Conservation (phyloP, 2,797 vertebrate genomes). For the Apogon talboti region DNA sequence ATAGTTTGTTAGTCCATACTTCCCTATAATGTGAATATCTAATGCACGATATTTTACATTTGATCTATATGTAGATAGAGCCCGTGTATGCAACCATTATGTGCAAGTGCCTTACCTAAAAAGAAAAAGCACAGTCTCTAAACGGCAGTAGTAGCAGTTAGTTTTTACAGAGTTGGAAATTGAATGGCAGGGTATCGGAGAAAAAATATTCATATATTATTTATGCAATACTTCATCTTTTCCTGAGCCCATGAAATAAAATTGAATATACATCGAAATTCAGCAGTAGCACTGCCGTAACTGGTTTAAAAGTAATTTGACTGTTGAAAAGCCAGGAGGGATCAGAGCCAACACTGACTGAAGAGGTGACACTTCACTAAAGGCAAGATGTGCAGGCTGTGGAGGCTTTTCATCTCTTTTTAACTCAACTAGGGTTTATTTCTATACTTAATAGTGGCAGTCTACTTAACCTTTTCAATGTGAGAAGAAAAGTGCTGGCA, state of each 20-base stretch:
- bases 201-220: too few species aligned
- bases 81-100: too few species aligned
- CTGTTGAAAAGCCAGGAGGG: slow-evolving; percentile 4
- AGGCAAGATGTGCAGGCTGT: not conserved
- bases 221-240: too few species aligned
- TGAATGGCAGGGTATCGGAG: too few species aligned
- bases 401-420: slow-evolving; percentile 11
- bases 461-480: not conserved
- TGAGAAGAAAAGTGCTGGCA: not conserved
- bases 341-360: slow-evolving; percentile 14
- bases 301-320: slow-evolving; percentile 31
- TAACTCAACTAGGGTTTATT: slow-evolving; percentile 1
- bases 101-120: too few species aligned
- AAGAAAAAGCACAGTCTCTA: too few species aligned
- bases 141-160: too few species aligned
- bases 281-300: not conserved
- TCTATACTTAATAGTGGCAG: not conserved
- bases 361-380: slow-evolving; percentile 3
- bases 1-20: not conserved
- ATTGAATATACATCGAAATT: too few species aligned
- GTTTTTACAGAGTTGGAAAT: too few species aligned
- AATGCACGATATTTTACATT: too few species aligned
- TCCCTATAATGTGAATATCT: not conserved
- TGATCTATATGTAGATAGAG: too few species aligned
- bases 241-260: too few species aligned